phyloP scores from a whole-genome alignment of 2,797 vertebrate species.

The Holocentrus rufus region DNA sequence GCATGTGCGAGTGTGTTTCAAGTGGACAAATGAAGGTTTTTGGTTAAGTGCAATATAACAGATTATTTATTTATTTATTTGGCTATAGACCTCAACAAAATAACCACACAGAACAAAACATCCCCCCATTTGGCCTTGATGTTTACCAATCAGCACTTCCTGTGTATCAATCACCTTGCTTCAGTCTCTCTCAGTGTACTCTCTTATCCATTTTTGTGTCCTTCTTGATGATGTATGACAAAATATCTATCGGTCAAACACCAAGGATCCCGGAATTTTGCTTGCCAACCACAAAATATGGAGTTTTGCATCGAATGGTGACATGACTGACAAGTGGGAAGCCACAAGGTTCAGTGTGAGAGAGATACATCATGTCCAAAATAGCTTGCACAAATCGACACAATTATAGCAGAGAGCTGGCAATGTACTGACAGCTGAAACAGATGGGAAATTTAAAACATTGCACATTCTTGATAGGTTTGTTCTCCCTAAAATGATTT shows the following conservation, averaged over 20 bases:
- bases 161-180: too few species aligned
- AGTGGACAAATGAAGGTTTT: too few species aligned
- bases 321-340: conserved; percentile 16
- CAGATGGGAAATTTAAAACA: neutral
- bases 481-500: too few species aligned
- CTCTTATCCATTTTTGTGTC: conserved; percentile 4
- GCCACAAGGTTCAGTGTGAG: conserved; percentile 26
- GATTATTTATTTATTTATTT: too few species aligned
- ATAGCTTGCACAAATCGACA: conserved; percentile 24
- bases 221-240: neutral
- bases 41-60: too few species aligned
- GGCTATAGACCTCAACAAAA: too few species aligned
- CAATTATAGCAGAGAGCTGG: neutral
- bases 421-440: conserved; percentile 4
- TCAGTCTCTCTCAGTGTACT: neutral
- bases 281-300: conserved; percentile 32
- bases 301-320: conserved; percentile 22
- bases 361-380: conserved; percentile 8
- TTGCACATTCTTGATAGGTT: too few species aligned
- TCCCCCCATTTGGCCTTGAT: too few species aligned
- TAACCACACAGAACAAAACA: too few species aligned
- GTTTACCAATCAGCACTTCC: too few species aligned
- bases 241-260: conserved; percentile 5
- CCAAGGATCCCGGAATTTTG: neutral
- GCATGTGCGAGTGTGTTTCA: too few species aligned